Base-by-base conservation (phyloP, 2,888 invertebrate genomes). In the Melitaea athalia region DNA sequence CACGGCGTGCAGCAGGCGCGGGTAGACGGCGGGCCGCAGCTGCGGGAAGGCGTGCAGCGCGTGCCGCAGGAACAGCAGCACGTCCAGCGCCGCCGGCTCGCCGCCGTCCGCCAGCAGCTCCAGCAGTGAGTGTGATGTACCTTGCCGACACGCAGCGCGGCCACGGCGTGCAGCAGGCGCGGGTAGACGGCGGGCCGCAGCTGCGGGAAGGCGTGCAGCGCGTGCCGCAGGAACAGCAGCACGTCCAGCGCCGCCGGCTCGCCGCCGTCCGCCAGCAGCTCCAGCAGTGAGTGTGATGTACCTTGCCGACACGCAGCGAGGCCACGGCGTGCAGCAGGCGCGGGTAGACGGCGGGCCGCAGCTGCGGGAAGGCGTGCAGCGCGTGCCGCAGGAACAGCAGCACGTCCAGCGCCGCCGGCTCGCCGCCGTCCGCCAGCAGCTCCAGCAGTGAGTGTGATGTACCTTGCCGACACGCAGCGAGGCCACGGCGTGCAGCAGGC, bases 371-470 rank as follows among this genome's bases (percentile, higher is more conserved):
- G 84, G 97, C 95, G 84, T 99, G 98, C 76, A 99, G 96, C n/a
- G 99, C 99, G 86, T 99, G 98, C 33, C 99, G 94, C 62, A 99
- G 95, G 92, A 99, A 99, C 67, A 98, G 95, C 72, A 99, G 93
- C 14, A 99, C 99, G 92, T 99, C 99, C 0, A 95, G 94, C 0
- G 99, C 98, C 33, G 99, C 99, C 65, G 96, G 92, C 86, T 98
- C 97, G 84, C 96, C 96, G 67, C 95, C 96, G 82, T 98, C 98
- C 0, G 97, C 96, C 43, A 99, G 92, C 90, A 99, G 97, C 86
- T 99, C 99, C 79, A 98, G 95, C 77, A 99, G 89, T 57, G 99
- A 98, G 24, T 99, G 99, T 75, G 99, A n/a, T n/a, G n/a, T n/a
- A n/a, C n/a, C 92, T 97, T 97, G 5, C 97, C 96, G n/a, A 97